phyloP scores from a whole-genome alignment of 2,888 invertebrate genomes.

The Deilephila elpenor region DNA sequence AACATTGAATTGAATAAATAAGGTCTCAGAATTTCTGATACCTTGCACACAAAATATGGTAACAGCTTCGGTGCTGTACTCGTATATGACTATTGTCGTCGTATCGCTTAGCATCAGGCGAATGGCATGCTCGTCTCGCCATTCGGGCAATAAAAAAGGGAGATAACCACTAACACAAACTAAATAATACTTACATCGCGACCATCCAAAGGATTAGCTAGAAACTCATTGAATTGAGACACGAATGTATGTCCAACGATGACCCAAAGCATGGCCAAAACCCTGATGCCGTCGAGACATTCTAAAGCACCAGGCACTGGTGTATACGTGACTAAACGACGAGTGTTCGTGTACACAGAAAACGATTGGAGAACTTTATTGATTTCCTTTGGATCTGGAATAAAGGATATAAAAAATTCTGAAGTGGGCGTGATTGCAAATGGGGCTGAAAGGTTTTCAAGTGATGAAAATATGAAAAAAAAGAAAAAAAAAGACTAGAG shows the following conservation, averaged over 20 bases:
- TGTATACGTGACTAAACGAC: conserved; percentile 64
- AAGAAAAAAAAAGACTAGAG: too few relatives aligned
- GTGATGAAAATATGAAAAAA: too few relatives aligned
- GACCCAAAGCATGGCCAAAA: conserved; percentile 80
- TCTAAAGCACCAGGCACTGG: conserved; percentile 63
- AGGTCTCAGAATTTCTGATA: too few relatives aligned
- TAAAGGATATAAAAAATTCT: neutral
- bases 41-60: too few relatives aligned
- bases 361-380: conserved; percentile 55
- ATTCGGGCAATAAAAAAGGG: too few relatives aligned
- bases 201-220: conserved; percentile 54
- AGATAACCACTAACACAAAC: too few relatives aligned
- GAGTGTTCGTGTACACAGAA: conserved; percentile 71
- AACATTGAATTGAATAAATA: conserved; percentile 37
- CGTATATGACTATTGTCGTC: too few relatives aligned
- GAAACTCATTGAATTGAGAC: conserved; percentile 41
- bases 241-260: conserved; percentile 70
- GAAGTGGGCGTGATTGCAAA: neutral
- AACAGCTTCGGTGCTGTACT: too few relatives aligned
- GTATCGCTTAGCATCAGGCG: too few relatives aligned
- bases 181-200: conserved; percentile 47
- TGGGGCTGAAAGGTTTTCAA: neutral
- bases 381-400: conserved; percentile 56
- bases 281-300: conserved; percentile 77
- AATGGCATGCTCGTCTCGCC: too few relatives aligned